Evolutionary conservation across 2,888 invertebrate species (phyloP).

Genomic region (Andrena marginata): DNA sequence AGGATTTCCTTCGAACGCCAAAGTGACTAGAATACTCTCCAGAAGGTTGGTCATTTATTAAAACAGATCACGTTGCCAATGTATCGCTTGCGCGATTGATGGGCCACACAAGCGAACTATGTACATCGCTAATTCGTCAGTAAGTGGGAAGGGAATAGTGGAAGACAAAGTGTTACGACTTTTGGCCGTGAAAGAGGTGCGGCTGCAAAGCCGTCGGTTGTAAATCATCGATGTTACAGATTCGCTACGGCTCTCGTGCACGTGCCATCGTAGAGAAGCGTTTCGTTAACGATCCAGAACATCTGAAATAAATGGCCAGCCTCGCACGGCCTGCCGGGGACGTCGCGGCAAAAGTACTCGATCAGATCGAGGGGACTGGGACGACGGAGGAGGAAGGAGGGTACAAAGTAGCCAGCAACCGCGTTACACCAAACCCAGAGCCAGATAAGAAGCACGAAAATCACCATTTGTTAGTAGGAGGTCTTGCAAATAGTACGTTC

Average conservation of each 20-base stretch:
- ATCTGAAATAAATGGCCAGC: slow-evolving; percentile 71
- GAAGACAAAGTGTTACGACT: slow-evolving; percentile 16
- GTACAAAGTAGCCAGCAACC: slow-evolving; percentile 84
- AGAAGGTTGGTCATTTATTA: background rate
- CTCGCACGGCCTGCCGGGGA: slow-evolving; percentile 22
- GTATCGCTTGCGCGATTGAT: background rate
- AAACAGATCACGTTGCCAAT: too few species aligned
- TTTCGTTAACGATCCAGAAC: slow-evolving; percentile 67
- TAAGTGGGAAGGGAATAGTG: slow-evolving; percentile 9
- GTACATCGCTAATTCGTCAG: background rate
- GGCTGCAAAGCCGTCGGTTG: slow-evolving; percentile 41
- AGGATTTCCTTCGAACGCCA: background rate
- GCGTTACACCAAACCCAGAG: slow-evolving; percentile 84
- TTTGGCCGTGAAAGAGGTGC: slow-evolving; percentile 34
- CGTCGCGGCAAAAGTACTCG: slow-evolving; percentile 51
- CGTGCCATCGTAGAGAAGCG: slow-evolving; percentile 35
- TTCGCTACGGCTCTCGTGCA: slow-evolving; percentile 60
- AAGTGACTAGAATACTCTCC: background rate
- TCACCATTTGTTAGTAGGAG: slow-evolving; percentile 80
- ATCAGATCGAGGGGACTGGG: slow-evolving; percentile 27
- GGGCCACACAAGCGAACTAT: background rate
- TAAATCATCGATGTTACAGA: slow-evolving; percentile 63
- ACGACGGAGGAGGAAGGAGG: slow-evolving; percentile 44
- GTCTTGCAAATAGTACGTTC: slow-evolving; percentile 75
- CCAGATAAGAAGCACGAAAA: slow-evolving; percentile 78